Evolutionary conservation across 2,888 invertebrate species (phyloP).

Genomic region (Harmothoe impar): DNA sequence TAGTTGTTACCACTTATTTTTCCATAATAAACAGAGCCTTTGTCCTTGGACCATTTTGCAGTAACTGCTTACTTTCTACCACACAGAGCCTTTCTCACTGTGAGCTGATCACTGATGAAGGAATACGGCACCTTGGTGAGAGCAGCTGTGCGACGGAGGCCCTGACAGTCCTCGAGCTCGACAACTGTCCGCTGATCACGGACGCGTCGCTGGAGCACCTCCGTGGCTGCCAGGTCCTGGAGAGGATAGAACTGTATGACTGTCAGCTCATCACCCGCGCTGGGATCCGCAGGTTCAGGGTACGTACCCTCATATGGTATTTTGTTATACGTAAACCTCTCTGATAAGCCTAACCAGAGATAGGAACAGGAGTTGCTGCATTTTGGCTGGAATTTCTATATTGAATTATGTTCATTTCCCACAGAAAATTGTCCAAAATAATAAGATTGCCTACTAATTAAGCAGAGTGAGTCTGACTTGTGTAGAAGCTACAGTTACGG

Average conservation of each 20-base stretch:
- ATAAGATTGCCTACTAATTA: too few relatives aligned
- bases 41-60: not conserved
- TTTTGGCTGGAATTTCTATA: too few relatives aligned
- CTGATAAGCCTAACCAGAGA: too few relatives aligned
- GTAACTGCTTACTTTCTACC: not conserved
- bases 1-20: too few relatives aligned
- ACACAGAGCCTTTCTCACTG: conserved; percentile 98
- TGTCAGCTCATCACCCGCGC: conserved; percentile 98
- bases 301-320: conserved; percentile 82
- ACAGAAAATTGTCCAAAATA: too few relatives aligned
- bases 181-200: conserved; percentile 99
- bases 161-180: conserved; percentile 92
- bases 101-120: conserved; percentile 98
- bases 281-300: conserved; percentile 97
- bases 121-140: conserved; percentile 95
- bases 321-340: too few relatives aligned
- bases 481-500: too few relatives aligned
- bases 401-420: too few relatives aligned
- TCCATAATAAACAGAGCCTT: conserved; percentile 67
- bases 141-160: conserved; percentile 95
- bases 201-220: conserved; percentile 98
- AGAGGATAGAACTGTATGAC: conserved; percentile 98
- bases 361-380: too few relatives aligned
- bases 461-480: too few relatives aligned
- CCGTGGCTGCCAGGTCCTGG: conserved; percentile 95